A percentile compares a stretch with the other conserved stretches of the same genome.
phyloP scores from a whole-genome alignment of 64 coral and sea anemone genomes.

The Pocillopora damicornis region DNA sequence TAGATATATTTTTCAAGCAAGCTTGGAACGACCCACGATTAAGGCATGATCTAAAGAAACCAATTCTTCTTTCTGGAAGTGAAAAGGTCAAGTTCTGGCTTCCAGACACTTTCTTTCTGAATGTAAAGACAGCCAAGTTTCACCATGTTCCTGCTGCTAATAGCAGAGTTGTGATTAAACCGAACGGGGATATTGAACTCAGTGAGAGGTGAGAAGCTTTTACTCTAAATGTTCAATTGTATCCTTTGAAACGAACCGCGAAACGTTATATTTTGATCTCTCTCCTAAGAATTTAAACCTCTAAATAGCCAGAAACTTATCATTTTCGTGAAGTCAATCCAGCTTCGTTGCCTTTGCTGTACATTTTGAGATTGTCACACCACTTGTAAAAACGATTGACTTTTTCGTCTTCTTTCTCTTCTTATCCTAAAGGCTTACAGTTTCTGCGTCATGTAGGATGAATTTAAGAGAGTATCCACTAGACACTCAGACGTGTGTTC shows the following conservation, averaged over 20 bases:
- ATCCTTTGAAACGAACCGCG: neutral
- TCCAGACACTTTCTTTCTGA: slow-evolving; percentile 87
- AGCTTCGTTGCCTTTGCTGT: too few species aligned
- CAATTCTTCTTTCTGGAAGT: slow-evolving; percentile 66
- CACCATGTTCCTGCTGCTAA: slow-evolving; percentile 69
- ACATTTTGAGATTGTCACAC: too few species aligned
- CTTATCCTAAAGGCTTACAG: slow-evolving; percentile 53
- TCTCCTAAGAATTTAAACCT: too few species aligned
- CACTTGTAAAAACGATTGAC: neutral
- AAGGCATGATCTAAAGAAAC: slow-evolving; percentile 45
- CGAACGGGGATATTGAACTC: slow-evolving; percentile 68
- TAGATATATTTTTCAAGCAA: slow-evolving; percentile 97
- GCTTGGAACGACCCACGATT: slow-evolving; percentile 85
- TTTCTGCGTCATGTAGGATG: slow-evolving; percentile 86
- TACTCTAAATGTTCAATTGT: neutral
- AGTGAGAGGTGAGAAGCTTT: slow-evolving; percentile 71
- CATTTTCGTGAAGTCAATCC: too few species aligned
- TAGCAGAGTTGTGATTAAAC: slow-evolving; percentile 60
- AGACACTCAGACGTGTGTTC: slow-evolving; percentile 72
- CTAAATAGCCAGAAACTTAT: too few species aligned
- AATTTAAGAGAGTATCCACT: slow-evolving; percentile 76
- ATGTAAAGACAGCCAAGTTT: slow-evolving; percentile 85
- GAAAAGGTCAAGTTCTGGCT: slow-evolving; percentile 76
- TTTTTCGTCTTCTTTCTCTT: neutral
- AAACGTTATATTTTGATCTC: neutral